phyloP scores from a whole-genome alignment of 2,113 vertebrate genomes.

The Hippocampus zosterae region DNA sequence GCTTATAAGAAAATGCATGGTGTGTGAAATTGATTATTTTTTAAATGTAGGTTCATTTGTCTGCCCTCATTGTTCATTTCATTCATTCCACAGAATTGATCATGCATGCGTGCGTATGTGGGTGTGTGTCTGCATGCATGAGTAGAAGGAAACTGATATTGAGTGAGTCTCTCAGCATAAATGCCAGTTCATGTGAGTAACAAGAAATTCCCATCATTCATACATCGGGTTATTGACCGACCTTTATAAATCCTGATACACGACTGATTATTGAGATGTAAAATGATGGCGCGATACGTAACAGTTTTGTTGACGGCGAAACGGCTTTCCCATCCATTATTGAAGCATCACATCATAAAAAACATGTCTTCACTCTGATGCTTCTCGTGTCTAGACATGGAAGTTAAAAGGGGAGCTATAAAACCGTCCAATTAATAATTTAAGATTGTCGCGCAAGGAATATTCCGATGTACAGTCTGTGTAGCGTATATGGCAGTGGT shows the following conservation, averaged over 20 bases:
- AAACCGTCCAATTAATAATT: neutral
- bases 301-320: neutral
- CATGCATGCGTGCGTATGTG: neutral
- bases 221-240: neutral
- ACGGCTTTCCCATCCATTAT: slow-evolving; percentile 16
- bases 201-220: neutral
- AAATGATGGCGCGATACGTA: neutral
- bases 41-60: slow-evolving; percentile 1
- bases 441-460: neutral
- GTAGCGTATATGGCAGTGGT: neutral
- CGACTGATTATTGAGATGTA: neutral
- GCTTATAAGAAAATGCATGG: neutral
- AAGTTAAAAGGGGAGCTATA: neutral
- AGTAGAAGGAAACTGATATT: neutral
- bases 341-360: slow-evolving; percentile 10
- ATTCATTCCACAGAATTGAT: neutral
- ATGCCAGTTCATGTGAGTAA: neutral
- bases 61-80: neutral
- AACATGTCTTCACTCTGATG: slow-evolving; percentile 22
- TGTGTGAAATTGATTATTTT: slow-evolving; percentile 5
- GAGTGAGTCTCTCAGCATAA: neutral
- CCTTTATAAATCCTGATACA: slow-evolving; percentile 1
- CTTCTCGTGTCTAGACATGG: slow-evolving; percentile 5
- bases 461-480: neutral
- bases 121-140: neutral